Evolutionary conservation across 2,888 invertebrate species (phyloP), one percentile per base, ranked within the genome.

Genomic region (Callyntrura guangdongensis): DNA sequence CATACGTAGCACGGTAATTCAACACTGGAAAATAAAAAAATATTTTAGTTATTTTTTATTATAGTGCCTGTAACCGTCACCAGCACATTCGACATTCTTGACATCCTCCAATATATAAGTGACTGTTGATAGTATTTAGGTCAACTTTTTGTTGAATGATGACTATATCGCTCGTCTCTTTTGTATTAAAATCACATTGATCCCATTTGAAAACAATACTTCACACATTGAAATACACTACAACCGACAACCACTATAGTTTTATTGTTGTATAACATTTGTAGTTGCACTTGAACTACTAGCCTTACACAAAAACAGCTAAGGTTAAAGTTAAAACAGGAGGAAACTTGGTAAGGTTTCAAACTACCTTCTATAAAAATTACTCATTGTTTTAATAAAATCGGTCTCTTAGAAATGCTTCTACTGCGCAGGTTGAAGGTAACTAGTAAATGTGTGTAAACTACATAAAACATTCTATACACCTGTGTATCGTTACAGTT

Each of bases 181-280:
- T 86, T 61, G 1, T 64, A 64, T 36, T 64, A 64, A 64, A 56
- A 20, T 17, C 45, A 12, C 20, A 47, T 22, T 85, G 72, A 85
- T 49, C 72, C 36, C 72, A 59, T 36, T 53, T 85, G 47, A 72
- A 36, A 85, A 86, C 45, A 77, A 86, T 27, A 36, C 36, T 36
- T 4, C 36, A 36, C 36, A 36, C 36, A 36, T 36, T 36, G 36
- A 36, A 36, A 36, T n/a, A 36, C 36, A 36, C 36, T 6, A 45
- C 64, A 47, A 22, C 11, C n/a, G n/a, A n/a, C n/a, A n/a, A 47
- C 64, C 36, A 36, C 36, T 36, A 14, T 25, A 47, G 53, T n/a
- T n/a, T n/a, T n/a, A n/a, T n/a, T n/a, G 49, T 86, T 86, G 86
- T 86, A 86, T 86, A 86, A 86, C 86, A 85, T 9, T 59, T 47